These are phyloP conservation scores for Sebastes variabilis DNA, from an alignment of 2,797 vertebrate genomes.

Conservation along the genomic window DNA sequence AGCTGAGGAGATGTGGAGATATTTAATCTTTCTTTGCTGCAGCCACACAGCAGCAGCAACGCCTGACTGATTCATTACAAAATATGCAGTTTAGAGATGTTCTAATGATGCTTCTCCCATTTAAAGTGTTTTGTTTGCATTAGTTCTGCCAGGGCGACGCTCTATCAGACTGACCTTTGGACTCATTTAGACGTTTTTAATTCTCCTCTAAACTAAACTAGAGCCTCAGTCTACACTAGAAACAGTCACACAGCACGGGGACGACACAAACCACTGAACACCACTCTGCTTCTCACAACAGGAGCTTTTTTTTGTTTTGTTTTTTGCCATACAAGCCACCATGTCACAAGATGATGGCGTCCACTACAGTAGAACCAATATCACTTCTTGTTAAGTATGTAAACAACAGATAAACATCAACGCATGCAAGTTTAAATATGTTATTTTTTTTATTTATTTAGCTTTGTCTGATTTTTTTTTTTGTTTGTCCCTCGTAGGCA, in stretches of 20 bases:
- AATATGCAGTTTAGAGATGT: not conserved
- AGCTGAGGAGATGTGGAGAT: not conserved
- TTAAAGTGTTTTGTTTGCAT: conserved; percentile 47
- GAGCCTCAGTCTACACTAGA: conserved; percentile 87
- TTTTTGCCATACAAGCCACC: conserved; percentile 83
- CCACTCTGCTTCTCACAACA: conserved; percentile 86
- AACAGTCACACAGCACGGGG: conserved; percentile 92
- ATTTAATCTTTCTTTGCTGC: conserved; percentile 4
- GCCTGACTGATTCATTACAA: not conserved
- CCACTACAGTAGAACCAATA: conserved; percentile 89
- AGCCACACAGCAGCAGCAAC: too few species aligned
- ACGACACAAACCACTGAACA: conserved; percentile 94
- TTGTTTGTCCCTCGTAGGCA: conserved; percentile 43
- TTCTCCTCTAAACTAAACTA: conserved; percentile 84
- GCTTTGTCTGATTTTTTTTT: conserved; percentile 46
- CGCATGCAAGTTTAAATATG: conserved; percentile 94
- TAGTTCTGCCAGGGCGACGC: conserved; percentile 78
- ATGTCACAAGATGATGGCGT: conserved; percentile 88
- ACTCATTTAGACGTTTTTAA: conserved; percentile 25
- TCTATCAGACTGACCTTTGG: conserved; percentile 38
- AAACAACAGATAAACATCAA: conserved; percentile 93
- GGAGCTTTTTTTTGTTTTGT: conserved; percentile 17
- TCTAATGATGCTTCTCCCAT: not conserved
- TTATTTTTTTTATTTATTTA: conserved; percentile 50
- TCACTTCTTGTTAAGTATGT: conserved; percentile 87